Conservation (phyloP, 2,888 invertebrate genomes). For the Sericinus montela region DNA sequence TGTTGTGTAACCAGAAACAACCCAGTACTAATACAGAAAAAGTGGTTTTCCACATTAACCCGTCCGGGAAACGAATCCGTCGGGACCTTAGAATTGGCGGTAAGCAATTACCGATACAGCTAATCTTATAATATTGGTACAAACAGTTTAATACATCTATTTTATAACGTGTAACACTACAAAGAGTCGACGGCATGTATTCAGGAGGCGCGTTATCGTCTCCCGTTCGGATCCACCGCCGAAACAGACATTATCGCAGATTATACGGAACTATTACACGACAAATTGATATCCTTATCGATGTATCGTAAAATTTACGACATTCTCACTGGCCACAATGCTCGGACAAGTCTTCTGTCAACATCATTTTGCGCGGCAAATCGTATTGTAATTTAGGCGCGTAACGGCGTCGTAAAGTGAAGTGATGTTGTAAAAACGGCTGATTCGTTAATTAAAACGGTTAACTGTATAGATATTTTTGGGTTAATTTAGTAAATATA, state of each 20-base stretch:
- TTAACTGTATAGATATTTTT: no score
- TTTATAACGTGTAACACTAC: constrained; percentile 8
- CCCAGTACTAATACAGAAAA: no score
- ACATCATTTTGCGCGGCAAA: constrained; percentile 50
- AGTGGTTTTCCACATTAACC: no score
- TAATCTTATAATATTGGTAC: no score
- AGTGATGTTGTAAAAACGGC: constrained; percentile 3
- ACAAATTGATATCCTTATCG: constrained; percentile 67
- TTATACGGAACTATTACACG: constrained; percentile 49
- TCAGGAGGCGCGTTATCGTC: constrained; percentile 46
- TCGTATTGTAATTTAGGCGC: constrained; percentile 17
- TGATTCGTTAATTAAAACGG: constrained; percentile 6
- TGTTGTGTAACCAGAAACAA: no score
- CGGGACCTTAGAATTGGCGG: no score
- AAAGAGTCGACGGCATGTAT: constrained; percentile 17
- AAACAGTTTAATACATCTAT: neutral
- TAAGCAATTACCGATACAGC: no score
- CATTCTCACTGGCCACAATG: constrained; percentile 47
- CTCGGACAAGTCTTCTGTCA: constrained; percentile 60
- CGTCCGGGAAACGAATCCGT: no score
- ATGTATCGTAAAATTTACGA: constrained; percentile 65
- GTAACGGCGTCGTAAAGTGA: constrained; percentile 1
- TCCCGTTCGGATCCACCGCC: constrained; percentile 50
- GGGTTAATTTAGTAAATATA: no score
- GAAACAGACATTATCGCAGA: constrained; percentile 49